Percentiles rank a stretch among this genome's conserved stretches.
Evolutionary conservation across 2,888 invertebrate species (phyloP).

Genomic region (Tachystola acroxantha): DNA sequence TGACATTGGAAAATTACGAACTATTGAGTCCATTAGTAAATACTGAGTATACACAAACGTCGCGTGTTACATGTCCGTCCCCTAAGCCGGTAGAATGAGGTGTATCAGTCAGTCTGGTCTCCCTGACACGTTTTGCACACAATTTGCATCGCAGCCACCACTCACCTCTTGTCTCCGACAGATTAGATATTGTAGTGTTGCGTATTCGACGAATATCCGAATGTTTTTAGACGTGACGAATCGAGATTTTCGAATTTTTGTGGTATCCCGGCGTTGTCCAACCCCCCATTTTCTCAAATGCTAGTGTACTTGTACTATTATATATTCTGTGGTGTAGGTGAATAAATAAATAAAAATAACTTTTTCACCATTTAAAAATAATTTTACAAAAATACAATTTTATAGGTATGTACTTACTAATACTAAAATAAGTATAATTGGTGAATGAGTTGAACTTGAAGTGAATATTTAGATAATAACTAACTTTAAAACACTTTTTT

Average conservation of each 20-base stretch:
- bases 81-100: neutral
- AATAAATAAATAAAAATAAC: neutral
- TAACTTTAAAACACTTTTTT: no score
- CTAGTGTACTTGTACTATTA: neutral
- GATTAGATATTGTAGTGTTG: neutral
- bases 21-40: no score
- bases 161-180: no score
- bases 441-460: no score
- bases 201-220: neutral
- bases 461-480: no score
- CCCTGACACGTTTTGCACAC: slow-evolving; percentile 13
- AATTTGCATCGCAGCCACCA: slow-evolving; percentile 11
- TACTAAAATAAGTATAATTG: no score
- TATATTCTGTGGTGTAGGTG: no score
- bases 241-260: neutral
- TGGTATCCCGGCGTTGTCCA: neutral
- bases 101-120: slow-evolving; percentile 5
- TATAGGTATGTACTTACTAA: no score
- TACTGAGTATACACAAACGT: no score
- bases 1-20: no score
- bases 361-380: no score
- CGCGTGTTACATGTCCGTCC: neutral
- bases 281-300: neutral
- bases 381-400: no score
- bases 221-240: neutral